Percentiles rank a stretch among this genome's conserved stretches.
phyloP scores from a whole-genome alignment of 2,888 invertebrate genomes.

The Zygothrica quintamaculata region DNA sequence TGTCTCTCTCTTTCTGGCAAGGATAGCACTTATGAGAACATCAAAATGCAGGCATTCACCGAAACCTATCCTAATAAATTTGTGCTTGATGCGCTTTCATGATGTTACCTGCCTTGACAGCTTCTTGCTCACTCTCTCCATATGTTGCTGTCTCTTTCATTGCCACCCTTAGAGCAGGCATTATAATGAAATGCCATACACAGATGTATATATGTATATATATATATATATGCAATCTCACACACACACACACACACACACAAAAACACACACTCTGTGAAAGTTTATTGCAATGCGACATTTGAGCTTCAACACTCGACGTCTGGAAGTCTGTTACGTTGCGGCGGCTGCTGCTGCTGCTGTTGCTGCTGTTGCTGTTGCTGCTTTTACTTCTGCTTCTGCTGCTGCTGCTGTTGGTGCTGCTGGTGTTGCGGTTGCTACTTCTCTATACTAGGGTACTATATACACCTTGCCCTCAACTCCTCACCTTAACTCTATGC shows the following conservation, averaged over 20 bases:
- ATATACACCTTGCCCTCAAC: background rate
- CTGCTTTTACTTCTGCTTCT: no score
- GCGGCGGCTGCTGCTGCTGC: conserved; percentile 44
- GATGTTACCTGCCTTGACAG: conserved; percentile 67
- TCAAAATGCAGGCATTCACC: conserved; percentile 74
- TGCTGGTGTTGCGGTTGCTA: conserved; percentile 27
- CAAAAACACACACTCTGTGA: conserved; percentile 40
- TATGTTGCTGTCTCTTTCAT: conserved; percentile 7
- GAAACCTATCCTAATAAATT: conserved; percentile 80
- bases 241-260: conserved; percentile 19
- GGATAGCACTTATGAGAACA: conserved; percentile 60
- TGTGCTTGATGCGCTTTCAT: conserved; percentile 78
- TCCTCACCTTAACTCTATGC: no score
- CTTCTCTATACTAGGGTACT: background rate
- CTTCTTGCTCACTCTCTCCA: conserved; percentile 6
- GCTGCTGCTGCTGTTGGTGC: conserved; percentile 14
- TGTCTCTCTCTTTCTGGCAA: background rate
- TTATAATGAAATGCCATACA: conserved; percentile 68
- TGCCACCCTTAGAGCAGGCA: conserved; percentile 60
- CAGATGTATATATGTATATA: no score
- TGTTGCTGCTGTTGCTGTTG: conserved; percentile 36
- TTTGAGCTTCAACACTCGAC: conserved; percentile 77
- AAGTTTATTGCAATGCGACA: conserved; percentile 78
- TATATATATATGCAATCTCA: conserved; percentile 21
- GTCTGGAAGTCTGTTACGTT: conserved; percentile 71